phyloP scores from a whole-genome alignment of 2,888 invertebrate genomes.

The Aleiodes leptofemur region DNA sequence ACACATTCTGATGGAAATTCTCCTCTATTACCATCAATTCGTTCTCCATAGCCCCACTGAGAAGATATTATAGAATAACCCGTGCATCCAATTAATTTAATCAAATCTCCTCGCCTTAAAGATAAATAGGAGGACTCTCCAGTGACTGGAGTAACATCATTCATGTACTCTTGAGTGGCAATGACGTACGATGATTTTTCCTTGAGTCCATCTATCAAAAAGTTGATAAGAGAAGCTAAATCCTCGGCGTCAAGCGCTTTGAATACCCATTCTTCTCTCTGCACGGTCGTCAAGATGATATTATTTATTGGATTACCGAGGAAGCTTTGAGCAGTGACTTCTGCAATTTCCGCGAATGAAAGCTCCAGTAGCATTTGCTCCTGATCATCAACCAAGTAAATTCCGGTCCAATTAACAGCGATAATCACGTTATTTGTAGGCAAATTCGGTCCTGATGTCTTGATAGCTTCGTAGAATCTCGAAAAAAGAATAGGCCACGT shows the following conservation, averaged over 20 bases:
- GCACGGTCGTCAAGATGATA: constrained; percentile 88
- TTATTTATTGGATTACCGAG: constrained; percentile 79
- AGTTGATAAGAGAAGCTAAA: constrained; percentile 88
- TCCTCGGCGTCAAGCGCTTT: constrained; percentile 92
- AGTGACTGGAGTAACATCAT: constrained; percentile 76
- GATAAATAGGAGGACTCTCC: constrained; percentile 79
- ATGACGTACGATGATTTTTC: constrained; percentile 90
- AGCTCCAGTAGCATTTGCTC: constrained; percentile 93
- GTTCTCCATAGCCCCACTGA: constrained; percentile 85
- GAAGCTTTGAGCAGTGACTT: constrained; percentile 80
- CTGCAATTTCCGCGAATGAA: constrained; percentile 90
- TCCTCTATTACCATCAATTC: constrained; percentile 82
- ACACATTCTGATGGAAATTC: constrained; percentile 92
- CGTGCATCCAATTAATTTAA: constrained; percentile 84
- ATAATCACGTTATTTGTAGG: constrained; percentile 85
- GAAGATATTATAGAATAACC: constrained; percentile 86
- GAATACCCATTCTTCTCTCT: constrained; percentile 93
- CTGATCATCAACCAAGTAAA: constrained; percentile 93
- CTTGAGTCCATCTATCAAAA: constrained; percentile 90
- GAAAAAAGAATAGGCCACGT: constrained; percentile 97
- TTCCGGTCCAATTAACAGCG: constrained; percentile 95
- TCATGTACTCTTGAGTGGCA: constrained; percentile 81
- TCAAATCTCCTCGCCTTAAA: constrained; percentile 87
- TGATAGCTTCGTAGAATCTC: constrained; percentile 93
- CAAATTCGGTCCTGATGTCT: constrained; percentile 82